phyloP scores from a whole-genome alignment of 2,113 vertebrate genomes.

The Sander vitreus region DNA sequence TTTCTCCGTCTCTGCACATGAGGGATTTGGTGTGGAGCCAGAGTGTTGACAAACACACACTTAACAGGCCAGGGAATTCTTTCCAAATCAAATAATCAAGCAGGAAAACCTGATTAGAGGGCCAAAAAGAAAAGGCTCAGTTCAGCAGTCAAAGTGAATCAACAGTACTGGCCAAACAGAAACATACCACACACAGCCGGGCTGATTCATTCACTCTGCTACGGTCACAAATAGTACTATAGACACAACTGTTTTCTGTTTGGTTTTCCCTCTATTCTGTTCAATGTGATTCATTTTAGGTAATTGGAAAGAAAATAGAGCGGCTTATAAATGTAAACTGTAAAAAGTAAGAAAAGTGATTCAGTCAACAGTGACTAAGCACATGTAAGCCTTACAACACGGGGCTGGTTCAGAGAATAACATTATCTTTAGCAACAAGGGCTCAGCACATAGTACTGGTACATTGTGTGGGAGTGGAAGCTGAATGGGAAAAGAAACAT shows the following conservation, averaged over 20 bases:
- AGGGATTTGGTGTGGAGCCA: slow-evolving; percentile 41
- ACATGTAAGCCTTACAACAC: not conserved
- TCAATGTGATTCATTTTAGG: slow-evolving; percentile 4
- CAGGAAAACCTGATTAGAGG: slow-evolving; percentile 62
- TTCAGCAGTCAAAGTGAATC: slow-evolving; percentile 53
- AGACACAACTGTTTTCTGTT: slow-evolving; percentile 40
- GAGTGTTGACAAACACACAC: slow-evolving; percentile 63
- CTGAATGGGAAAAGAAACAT: not conserved
- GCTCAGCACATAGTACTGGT: not conserved
- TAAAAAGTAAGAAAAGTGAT: not conserved
- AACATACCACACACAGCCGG: slow-evolving; percentile 30
- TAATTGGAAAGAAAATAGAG: not conserved
- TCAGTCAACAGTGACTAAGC: slow-evolving; percentile 17
- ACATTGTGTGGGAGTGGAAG: not conserved
- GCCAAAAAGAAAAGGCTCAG: slow-evolving; percentile 50
- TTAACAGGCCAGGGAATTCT: slow-evolving; percentile 41
- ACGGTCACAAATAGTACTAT: slow-evolving; percentile 13
- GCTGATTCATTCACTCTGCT: slow-evolving; percentile 32
- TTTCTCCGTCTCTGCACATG: not conserved
- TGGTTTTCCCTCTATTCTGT: not conserved
- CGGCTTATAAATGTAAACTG: not conserved
- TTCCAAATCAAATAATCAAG: slow-evolving; percentile 73
- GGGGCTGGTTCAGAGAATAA: slow-evolving; percentile 1
- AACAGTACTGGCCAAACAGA: slow-evolving; percentile 46
- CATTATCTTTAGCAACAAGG: slow-evolving; percentile 26